Evolutionary conservation across 1,140 invertebrate genomes (phyloP), one percentile per base, ranked within the genome.

Genomic region (Caerostris extrusa): DNA sequence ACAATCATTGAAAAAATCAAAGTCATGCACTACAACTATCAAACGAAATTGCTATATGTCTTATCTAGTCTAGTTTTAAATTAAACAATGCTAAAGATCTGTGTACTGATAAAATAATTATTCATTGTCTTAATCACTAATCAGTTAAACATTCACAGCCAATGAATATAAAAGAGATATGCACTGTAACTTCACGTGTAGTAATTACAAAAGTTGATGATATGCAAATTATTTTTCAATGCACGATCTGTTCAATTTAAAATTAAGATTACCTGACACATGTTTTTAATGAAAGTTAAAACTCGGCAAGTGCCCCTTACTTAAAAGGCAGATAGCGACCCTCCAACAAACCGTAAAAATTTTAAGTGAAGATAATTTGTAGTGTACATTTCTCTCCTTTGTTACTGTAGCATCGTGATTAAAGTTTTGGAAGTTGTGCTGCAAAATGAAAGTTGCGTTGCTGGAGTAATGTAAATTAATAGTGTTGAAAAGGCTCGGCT

Each of bases 261-360:
- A 77, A 77, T 77, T 53, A 77, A 8, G 34, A 77, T 77, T 50
- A 50, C 53, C 3, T 77, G 8, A 50, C 34, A 53, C 7, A 50
- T 10, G 50, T 34, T 50, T 50, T 19, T 3, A 71, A 34, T 50
- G 67, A 8, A 71, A 71, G 34, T 4, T 19, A 34, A 71, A 71
- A 71, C 19, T 7, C 61, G 17, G 5, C 12, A 14, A 64, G 17
- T 10, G 17, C 61, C 10, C 17, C 17, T 5, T 14, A 3, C 5
- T 50, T 50, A 8, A 50, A 77, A 50, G 10, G 34, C 34, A 34
- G 34, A 50, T 7, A 34, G 53, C 12, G n/a, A 77, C 7, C 53
- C 71, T 50, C 34, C 53, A 53, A 77, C 71, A 77, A 77, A 12
- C 71, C 53, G 71, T 77, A 53, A 77, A 77, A 77, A 77, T 77